These are phyloP conservation scores for Xiphophorus maculatus DNA, from an alignment of 2,113 vertebrate genomes.

Conservation along the genomic window DNA sequence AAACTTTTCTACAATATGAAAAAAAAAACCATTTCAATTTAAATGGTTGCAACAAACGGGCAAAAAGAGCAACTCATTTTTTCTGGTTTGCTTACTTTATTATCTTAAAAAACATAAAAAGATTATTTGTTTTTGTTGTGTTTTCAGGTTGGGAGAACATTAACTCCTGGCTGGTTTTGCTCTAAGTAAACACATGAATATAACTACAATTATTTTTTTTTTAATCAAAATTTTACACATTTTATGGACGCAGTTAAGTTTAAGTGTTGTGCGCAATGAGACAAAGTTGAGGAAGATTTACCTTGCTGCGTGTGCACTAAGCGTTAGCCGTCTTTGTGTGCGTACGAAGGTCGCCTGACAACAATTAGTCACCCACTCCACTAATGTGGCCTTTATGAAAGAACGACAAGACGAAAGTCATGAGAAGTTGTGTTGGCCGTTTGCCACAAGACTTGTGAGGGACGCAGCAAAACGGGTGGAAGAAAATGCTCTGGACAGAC, in stretches of 20 bases:
- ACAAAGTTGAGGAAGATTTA: background rate
- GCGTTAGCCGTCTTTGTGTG: background rate
- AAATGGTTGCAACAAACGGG: too few relatives aligned
- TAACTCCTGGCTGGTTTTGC: too few relatives aligned
- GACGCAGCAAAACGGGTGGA: background rate
- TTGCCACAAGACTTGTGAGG: too few relatives aligned
- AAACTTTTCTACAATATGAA: too few relatives aligned
- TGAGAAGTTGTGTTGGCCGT: background rate
- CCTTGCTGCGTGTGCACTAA: background rate
- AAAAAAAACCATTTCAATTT: too few relatives aligned
- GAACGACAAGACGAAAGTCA: background rate
- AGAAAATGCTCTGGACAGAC: background rate
- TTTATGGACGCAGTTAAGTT: background rate
- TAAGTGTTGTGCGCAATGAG: background rate
- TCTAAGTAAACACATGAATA: too few relatives aligned
- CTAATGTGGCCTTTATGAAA: background rate
- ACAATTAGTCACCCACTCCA: background rate
- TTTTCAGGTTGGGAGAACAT: too few relatives aligned
- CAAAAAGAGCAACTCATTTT: too few relatives aligned
- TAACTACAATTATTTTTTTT: too few relatives aligned
- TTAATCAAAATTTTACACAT: background rate
- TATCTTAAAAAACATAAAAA: too few relatives aligned
- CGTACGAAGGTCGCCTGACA: background rate
- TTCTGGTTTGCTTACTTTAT: too few relatives aligned
- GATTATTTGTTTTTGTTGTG: too few relatives aligned